Base-by-base conservation (phyloP, 2,113 vertebrate species). In the Bos javanicus region DNA sequence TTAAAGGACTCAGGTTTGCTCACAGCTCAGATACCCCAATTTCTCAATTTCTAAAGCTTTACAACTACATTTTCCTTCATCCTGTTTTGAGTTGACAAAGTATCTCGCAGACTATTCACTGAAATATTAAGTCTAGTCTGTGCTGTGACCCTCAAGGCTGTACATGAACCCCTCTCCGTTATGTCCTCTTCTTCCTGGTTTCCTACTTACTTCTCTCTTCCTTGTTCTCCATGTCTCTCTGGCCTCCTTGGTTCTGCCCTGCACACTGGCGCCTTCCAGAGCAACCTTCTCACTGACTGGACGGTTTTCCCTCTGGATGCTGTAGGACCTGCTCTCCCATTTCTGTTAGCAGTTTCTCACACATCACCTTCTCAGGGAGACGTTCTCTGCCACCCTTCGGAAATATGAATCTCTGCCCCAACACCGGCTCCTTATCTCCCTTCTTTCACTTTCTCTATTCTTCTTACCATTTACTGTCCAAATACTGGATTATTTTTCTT, bases 131-230 rank as follows among this genome's bases (percentile, higher is more conserved):
- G 5, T 3, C n/a, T 39, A 1, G 5, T 82, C 76, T 39, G 71
- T 54, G 13, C 3, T 9, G 0, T 9, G 11, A 82, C 14, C 25
- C 25, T 78, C 26, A 16, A 2, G 26, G 28, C 21, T 86, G 36
- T 12, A 0, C 17, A 10, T 4, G 26, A 33, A 28, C 56, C 15
- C 9, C 10, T 1, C 11, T n/a, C 26, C 30, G 14, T 10, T 8
- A 9, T n/a, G 36, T 3, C 10, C 17, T 36, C 74, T 28, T 4
- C 16, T 28, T 19, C 26, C 28, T 26, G 1, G 12, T 30, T 89
- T 67, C 30, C 8, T 54, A 0, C 21, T 57, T 54, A 0, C 21
- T 57, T 13, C 28, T 17, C 71, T 33, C 7, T 33, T 28, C 17
- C n/a, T 28, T 33, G 1, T n/a, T 62, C 5, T 57, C 56, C 33